Base-by-base conservation (phyloP, 2,797 vertebrate species). In the Clamator glandarius region DNA sequence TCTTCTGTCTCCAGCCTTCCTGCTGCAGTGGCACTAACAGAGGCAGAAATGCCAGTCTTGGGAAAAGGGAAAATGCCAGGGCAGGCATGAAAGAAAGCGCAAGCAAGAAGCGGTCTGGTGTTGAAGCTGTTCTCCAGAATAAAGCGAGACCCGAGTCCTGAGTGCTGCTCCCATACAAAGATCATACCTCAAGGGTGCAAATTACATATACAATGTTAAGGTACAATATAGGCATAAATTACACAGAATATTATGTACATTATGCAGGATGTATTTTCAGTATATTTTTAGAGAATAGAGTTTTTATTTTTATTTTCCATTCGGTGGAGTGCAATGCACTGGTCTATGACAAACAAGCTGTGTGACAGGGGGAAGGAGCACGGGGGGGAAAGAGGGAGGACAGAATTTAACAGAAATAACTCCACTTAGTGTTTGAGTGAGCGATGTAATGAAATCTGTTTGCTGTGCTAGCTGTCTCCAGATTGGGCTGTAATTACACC, bases 401-500 rank as follows among this genome's bases (percentile, higher is more conserved):
- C 62, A 95, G 88, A 97, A 95, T 93, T 97, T 95, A 97, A 97
- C 96, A 97, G 97, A 98, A 98, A 98, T 98, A 97, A 98, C 97
- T 97, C 94, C 94, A 96, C 96, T 97, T 95, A 94, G 96, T 96
- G 96, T 98, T 96, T 95, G 95, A 97, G 96, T 84, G 97, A 98
- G 95, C 88, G 70, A 97, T 97, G 98, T 98, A 98, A 98, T 97
- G 95, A 98, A 98, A 98, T 98, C 98, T 98, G 98, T 97, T 98
- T 98, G 98, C 98, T 98, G 98, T 97, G 98, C 97, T 98, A 97
- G 97, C 98, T 98, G 98, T 98, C 98, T 98, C 98, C 98, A 98
- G 98, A 97, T 98, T 96, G 98, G 97, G 98, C 98, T 99, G 98
- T 98, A 99, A 99, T 99, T 98, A 98, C 98, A 98, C 96, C 97